Evolutionary conservation across 2,797 vertebrate genomes (phyloP).

Genomic region (Peromyscus attwateri): DNA sequence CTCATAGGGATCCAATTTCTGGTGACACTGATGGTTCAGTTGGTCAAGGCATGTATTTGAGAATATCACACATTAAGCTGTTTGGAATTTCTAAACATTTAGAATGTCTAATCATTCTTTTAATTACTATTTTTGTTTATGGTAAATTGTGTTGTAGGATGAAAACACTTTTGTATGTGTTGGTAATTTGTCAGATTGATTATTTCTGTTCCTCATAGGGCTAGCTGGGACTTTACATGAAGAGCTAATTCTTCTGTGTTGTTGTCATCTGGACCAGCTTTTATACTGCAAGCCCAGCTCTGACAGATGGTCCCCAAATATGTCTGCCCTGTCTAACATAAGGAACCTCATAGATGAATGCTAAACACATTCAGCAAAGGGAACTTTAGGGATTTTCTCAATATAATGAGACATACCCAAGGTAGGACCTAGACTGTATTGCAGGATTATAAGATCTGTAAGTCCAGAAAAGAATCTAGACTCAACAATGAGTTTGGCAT

Average conservation of each 20-base stretch:
- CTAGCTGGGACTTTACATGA: not conserved
- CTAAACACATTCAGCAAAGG: not conserved
- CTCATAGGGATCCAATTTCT: not conserved
- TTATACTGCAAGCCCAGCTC: not conserved
- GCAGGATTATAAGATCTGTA: not conserved
- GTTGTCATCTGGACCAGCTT: not conserved
- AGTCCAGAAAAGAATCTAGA: not conserved
- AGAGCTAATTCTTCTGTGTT: not conserved
- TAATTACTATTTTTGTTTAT: not conserved
- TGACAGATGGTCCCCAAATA: not conserved
- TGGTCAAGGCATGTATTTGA: not conserved
- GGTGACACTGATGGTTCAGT: not conserved
- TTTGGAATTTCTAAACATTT: not conserved
- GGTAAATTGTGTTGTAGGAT: not conserved
- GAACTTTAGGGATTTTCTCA: not conserved
- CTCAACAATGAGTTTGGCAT: not conserved
- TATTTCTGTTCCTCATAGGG: not conserved
- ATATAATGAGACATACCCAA: not conserved
- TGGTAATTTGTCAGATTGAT: not conserved
- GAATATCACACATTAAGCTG: not conserved
- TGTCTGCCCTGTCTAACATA: not conserved
- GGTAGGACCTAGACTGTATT: not conserved
- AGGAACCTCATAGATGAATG: not conserved
- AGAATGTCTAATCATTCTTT: not conserved
- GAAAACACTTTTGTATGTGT: not conserved